Evolutionary conservation across 37 sponge, comb jelly and placozoan species (phyloP).

Genomic region (Dysidea cf. avara): DNA sequence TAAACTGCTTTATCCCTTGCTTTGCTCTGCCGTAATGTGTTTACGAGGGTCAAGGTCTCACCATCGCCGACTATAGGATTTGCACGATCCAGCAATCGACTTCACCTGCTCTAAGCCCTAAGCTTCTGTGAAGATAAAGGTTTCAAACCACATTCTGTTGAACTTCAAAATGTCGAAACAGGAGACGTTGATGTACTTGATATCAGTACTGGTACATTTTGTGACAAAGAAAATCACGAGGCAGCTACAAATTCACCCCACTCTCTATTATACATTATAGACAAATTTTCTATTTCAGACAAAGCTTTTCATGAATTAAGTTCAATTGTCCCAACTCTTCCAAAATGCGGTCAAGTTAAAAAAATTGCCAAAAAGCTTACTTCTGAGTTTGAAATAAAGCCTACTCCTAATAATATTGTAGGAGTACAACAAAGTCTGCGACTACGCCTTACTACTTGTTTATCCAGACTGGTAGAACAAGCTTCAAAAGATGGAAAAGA

Average conservation of each 20-base stretch:
- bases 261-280: background rate
- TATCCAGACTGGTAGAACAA: background rate
- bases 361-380: background rate
- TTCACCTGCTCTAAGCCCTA: too few species aligned
- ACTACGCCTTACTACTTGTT: background rate
- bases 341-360: background rate
- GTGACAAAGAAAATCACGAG: background rate
- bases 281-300: constrained; percentile 5
- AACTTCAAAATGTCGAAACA: constrained; percentile 3
- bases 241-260: background rate
- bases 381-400: background rate
- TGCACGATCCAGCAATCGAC: too few species aligned
- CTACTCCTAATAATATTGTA: too few species aligned
- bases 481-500: background rate
- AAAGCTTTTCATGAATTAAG: constrained; percentile 13
- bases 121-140: background rate
- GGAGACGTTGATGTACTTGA: background rate
- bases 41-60: too few species aligned
- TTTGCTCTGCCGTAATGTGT: too few species aligned
- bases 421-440: constrained; percentile 4
- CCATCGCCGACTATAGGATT: too few species aligned
- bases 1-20: too few species aligned
- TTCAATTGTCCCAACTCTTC: background rate
- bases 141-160: constrained; percentile 1
- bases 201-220: background rate